Conservation (phyloP, 2,113 vertebrate genomes). For the Aptenodytes patagonicus region DNA sequence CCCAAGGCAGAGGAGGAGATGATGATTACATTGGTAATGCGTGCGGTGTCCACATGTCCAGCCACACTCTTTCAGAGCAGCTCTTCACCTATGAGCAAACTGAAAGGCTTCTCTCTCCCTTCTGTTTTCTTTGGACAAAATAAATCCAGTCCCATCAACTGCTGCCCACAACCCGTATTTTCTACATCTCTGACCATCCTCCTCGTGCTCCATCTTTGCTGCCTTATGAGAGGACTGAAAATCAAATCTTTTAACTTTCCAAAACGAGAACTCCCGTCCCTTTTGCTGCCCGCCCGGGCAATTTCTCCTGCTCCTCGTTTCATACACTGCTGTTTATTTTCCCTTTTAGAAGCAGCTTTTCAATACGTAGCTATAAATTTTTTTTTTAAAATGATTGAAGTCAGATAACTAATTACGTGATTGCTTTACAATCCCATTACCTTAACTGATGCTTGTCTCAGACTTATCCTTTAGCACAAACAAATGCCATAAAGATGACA, state of each 20-base stretch:
- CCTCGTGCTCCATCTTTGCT: background rate
- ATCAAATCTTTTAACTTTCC: background rate
- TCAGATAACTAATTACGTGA: slow-evolving; percentile 36
- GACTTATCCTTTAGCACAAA: background rate
- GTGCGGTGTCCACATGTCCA: fast-evolving
- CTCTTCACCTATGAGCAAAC: background rate
- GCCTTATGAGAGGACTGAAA: background rate
- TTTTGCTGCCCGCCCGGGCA: background rate
- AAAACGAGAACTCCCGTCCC: fast-evolving
- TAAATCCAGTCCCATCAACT: background rate
- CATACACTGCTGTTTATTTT: background rate
- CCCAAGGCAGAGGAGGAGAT: background rate
- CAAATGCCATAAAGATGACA: background rate
- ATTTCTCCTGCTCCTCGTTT: background rate
- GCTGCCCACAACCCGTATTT: background rate
- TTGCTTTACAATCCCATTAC: slow-evolving; percentile 45
- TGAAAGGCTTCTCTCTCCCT: background rate
- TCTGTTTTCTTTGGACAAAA: background rate
- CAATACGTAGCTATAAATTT: background rate
- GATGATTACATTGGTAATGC: fast-evolving
- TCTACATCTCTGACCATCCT: background rate
- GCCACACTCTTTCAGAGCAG: background rate
- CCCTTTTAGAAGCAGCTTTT: background rate
- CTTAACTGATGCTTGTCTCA: background rate
- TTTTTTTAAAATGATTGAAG: background rate